Conservation (phyloP, 2,113 vertebrate species). For the Rana temporaria region DNA sequence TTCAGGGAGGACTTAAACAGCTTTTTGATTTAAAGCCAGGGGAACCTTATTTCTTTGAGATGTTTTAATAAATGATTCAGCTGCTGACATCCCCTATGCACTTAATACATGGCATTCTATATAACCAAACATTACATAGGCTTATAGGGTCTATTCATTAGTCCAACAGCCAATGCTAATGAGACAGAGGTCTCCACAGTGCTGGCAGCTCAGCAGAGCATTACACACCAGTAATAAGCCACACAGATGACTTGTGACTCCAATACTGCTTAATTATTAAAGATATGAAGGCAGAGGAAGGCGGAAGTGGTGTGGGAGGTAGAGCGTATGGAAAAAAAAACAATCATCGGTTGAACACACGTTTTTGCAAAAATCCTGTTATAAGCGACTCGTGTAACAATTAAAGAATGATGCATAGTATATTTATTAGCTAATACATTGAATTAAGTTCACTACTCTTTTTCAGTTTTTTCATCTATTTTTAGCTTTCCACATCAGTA, state of each 20-base stretch:
- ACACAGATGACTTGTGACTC: constrained; percentile 23
- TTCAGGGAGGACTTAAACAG: neutral
- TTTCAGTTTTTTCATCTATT: too few relatives aligned
- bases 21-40: neutral
- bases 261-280: constrained; percentile 47
- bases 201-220: constrained; percentile 26
- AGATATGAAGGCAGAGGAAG: neutral
- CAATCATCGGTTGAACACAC: neutral
- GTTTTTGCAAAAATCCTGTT: neutral
- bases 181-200: constrained; percentile 2
- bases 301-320: neutral
- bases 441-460: too few relatives aligned
- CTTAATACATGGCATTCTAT: neutral
- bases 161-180: constrained; percentile 17
- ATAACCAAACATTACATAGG: neutral
- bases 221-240: constrained; percentile 40
- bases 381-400: neutral
- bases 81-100: neutral
- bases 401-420: too few relatives aligned
- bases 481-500: too few relatives aligned
- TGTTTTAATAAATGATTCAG: neutral
- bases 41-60: neutral
- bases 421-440: too few relatives aligned
- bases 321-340: neutral
- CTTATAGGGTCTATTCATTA: constrained; percentile 3